These are phyloP conservation scores for Semicossyphus pulcher DNA, from an alignment of 2,113 vertebrate species.

Conservation along the genomic window DNA sequence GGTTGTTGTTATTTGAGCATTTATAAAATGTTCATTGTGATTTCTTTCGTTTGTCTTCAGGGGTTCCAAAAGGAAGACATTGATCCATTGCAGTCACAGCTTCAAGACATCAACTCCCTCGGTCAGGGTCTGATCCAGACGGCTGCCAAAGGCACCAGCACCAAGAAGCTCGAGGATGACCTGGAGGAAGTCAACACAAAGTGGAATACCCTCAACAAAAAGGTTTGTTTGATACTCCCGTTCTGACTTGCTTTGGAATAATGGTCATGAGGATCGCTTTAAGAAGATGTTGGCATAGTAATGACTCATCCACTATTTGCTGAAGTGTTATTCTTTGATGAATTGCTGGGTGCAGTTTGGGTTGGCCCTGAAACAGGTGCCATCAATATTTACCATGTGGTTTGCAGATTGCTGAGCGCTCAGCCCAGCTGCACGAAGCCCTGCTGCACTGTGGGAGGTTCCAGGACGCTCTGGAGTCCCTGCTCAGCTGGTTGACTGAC, in stretches of 20 bases:
- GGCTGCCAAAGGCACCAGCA: conserved; percentile 89
- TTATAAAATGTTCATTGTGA: conserved; percentile 1
- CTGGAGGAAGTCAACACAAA: conserved; percentile 89
- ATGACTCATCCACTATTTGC: conserved; percentile 6
- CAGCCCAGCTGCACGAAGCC: conserved; percentile 94
- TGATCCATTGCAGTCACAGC: conserved; percentile 90
- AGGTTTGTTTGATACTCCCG: conserved; percentile 80
- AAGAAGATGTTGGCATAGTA: not conserved
- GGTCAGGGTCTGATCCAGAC: conserved; percentile 96
- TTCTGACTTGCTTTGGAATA: conserved; percentile 1
- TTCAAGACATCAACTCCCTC: conserved; percentile 93
- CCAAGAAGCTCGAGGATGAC: conserved; percentile 89
- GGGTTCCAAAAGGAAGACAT: conserved; percentile 96
- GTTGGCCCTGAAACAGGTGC: conserved; percentile 18
- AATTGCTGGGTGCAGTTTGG: conserved; percentile 12
- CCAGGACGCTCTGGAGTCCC: conserved; percentile 96
- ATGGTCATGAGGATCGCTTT: not conserved
- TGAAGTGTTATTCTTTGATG: not conserved
- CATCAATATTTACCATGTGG: conserved; percentile 47
- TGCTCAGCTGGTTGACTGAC: conserved; percentile 96
- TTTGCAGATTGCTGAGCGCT: conserved; percentile 92
- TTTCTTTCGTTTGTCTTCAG: conserved; percentile 75
- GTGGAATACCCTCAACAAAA: conserved; percentile 98
- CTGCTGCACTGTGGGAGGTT: conserved; percentile 96
- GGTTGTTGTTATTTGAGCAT: not conserved